Evolutionary conservation across 1,140 invertebrate species (phyloP).

Genomic region (Heliconius congener): DNA sequence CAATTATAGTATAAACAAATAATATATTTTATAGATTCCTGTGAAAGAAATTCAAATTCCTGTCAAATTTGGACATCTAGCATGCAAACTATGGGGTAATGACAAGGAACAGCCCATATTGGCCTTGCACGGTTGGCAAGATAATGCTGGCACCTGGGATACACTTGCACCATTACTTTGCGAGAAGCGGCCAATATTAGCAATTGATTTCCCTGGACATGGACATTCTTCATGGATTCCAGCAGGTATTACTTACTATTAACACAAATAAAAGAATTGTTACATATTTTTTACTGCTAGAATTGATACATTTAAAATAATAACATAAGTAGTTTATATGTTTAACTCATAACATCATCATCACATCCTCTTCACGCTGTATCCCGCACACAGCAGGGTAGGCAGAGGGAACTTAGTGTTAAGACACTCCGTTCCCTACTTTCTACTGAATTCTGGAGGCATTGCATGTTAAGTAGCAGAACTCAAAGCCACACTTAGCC

Average conservation of each 20-base stretch:
- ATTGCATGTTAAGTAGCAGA: too few species aligned
- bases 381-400: too few species aligned
- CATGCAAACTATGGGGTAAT: slow-evolving; percentile 87
- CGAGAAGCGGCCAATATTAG: slow-evolving; percentile 82
- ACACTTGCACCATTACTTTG: slow-evolving; percentile 84
- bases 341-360: too few species aligned
- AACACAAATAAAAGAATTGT: too few species aligned
- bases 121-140: slow-evolving; percentile 89
- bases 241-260: slow-evolving; percentile 61
- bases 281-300: too few species aligned
- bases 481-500: too few species aligned
- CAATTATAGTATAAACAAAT: too few species aligned
- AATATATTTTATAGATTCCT: slow-evolving; percentile 50
- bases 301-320: background rate
- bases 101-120: slow-evolving; percentile 84
- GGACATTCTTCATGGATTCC: slow-evolving; percentile 87
- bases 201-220: slow-evolving; percentile 88
- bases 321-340: too few species aligned
- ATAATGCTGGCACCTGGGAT: slow-evolving; percentile 89
- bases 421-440: too few species aligned
- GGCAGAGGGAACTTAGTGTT: too few species aligned
- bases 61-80: slow-evolving; percentile 85
- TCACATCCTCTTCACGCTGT: too few species aligned
- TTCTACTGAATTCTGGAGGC: too few species aligned
- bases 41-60: slow-evolving; percentile 85